Evolutionary conservation across 2,888 invertebrate species (phyloP), one percentile per base, ranked within the genome.

Genomic region (Zaprionus obscuricornis): DNA sequence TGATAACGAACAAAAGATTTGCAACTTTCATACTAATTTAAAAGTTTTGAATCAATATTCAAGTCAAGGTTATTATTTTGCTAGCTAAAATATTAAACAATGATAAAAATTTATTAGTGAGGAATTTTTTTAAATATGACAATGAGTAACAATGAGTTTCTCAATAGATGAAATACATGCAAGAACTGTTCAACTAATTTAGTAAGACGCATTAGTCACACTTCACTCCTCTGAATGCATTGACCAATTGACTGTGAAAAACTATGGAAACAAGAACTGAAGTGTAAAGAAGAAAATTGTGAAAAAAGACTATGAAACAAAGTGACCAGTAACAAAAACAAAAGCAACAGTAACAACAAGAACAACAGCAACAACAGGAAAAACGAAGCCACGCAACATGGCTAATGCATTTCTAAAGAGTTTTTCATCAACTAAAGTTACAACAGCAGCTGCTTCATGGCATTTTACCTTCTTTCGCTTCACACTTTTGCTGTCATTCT

Each of bases 321-420:
- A 24, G 47, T 60, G 59, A 37, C 52, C 55, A 58, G 47, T 43
- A 66, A n/a, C 18, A 40, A 16, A 26, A 11, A 36, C 27, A 37
- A 49, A 20, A 22, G 27, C 49, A 46, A 34, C 27, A 47, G n/a
- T n/a, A n/a, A n/a, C n/a, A n/a, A n/a, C n/a, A n/a, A n/a, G n/a
- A n/a, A n/a, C n/a, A n/a, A n/a, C 24, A 17, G 40, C 16, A 8
- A n/a, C 26, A 39, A 42, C 14, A 31, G 55, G 59, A 37, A 49
- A 51, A 58, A 51, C 46, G n/a, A 66, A 56, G 56, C 59, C 59
- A 46, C 39, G 66, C 45, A 37, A 65, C 66, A 69, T 79, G 58
- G 65, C 81, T 78, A 84, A 84, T 78, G 84, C 70, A 66, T 81
- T 84, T 81, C 84, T 79, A 59, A 79, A 76, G 84, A 70, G 73